A percentile compares a stretch with the other conserved stretches of the same genome.
phyloP scores from a whole-genome alignment of 2,113 vertebrate genomes.

The Regulus satrapa region DNA sequence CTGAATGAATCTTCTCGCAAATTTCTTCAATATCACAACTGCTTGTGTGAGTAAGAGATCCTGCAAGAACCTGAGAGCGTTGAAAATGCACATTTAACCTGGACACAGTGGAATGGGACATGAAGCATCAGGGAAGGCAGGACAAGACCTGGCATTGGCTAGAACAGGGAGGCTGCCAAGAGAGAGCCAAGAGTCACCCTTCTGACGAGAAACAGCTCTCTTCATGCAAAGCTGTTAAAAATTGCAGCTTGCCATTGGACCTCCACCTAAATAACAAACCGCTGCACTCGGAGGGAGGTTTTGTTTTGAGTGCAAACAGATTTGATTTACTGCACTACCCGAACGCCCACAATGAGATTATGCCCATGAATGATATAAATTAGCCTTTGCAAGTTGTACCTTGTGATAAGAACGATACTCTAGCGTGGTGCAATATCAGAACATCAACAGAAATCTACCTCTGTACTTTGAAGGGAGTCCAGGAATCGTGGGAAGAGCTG shows the following conservation, averaged over 20 bases:
- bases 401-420: not conserved
- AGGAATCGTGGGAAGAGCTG: not conserved
- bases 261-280: not conserved
- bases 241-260: not conserved
- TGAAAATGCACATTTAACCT: not conserved
- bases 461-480: not conserved
- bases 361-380: not conserved
- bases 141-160: not conserved
- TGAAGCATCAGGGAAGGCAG: not conserved
- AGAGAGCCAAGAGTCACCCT: not conserved
- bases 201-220: not conserved
- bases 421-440: conserved; percentile 16
- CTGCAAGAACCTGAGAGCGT: not conserved
- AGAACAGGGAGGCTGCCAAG: not conserved
- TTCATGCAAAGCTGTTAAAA: not conserved
- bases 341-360: not conserved
- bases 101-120: not conserved
- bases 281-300: not conserved
- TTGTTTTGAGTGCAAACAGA: not conserved
- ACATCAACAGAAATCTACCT: conserved; percentile 45
- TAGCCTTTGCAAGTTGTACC: not conserved
- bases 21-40: not conserved
- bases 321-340: not conserved
- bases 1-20: not conserved
- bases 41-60: not conserved